A percentile compares a stretch with the other conserved stretches of the same genome.
phyloP scores from a whole-genome alignment of 2,888 invertebrate genomes.

The Melitaea athalia region DNA sequence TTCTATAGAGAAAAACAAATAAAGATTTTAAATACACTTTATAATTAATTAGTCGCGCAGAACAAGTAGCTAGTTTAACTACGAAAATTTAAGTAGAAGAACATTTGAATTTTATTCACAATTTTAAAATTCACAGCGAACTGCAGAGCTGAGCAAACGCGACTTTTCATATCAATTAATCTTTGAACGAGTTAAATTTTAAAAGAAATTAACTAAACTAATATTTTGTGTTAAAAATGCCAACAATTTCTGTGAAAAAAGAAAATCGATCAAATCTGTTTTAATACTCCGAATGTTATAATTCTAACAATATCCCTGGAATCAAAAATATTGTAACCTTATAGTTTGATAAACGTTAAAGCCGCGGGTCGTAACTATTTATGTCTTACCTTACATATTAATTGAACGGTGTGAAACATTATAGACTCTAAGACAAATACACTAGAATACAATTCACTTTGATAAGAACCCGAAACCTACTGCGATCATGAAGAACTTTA shows the following conservation, averaged over 20 bases:
- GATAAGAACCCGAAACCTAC: slow-evolving; percentile 49
- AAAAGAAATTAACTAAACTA: slow-evolving; percentile 3
- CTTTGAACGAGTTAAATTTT: slow-evolving; percentile 36
- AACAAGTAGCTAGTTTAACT: slow-evolving; percentile 40
- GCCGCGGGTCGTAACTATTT: slow-evolving; percentile 29
- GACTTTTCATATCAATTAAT: slow-evolving; percentile 62
- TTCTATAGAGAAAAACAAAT: slow-evolving; percentile 31
- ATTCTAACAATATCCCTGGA: background rate
- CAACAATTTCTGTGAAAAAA: background rate
- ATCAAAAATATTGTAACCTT: background rate
- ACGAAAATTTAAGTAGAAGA: slow-evolving; percentile 41
- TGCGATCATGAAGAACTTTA: slow-evolving; percentile 50
- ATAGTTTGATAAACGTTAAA: slow-evolving; percentile 12
- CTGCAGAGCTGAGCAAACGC: slow-evolving; percentile 61
- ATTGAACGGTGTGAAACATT: slow-evolving; percentile 18
- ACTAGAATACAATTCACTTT: slow-evolving; percentile 43
- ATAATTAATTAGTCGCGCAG: slow-evolving; percentile 39
- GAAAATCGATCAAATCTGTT: background rate
- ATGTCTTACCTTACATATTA: slow-evolving; percentile 34
- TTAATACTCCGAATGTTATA: background rate
- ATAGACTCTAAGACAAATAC: slow-evolving; percentile 37
- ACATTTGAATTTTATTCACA: slow-evolving; percentile 40
- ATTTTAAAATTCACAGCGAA: slow-evolving; percentile 43
- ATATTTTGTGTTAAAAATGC: background rate
- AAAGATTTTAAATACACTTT: slow-evolving; percentile 36